Base-by-base conservation (phyloP, 2,797 vertebrate genomes). In the Danio choprae region DNA sequence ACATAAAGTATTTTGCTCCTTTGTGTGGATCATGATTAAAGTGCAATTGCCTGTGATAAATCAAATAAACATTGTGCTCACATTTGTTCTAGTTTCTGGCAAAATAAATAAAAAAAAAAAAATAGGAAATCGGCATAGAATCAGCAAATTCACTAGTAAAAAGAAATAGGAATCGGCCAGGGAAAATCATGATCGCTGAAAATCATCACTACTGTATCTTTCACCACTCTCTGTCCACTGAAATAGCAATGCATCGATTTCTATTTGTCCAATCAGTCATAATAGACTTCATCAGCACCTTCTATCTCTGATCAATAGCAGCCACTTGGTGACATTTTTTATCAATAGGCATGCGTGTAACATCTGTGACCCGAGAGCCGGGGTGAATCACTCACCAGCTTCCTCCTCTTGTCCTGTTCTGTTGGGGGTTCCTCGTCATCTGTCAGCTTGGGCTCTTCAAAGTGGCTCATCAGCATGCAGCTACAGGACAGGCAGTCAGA, bases 371-470 rank as follows among this genome's bases (percentile, higher is more conserved):
- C 75, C 50, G 62, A 43, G 20, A 15, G 6, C 16, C 36, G 11
- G 4, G 9, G 59, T 58, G 36, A 81, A 72, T 74, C 41, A 93
- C 92, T 92, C 88, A 98, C 98, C 83, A 95, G 88, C 88, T 96
- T 99, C 92, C 96, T 98, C 87, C 97, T 97, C 92, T 97, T 98
- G 91, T 99, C 98, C 90, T 99, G 98, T 84, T 99, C 97, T 70
- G 96, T 98, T 20, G 97, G 97, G 58, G 97, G 96, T 84, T 99
- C 97, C 83, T 97, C 95, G 81, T 97, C 96, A 59, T 98, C 98
- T 84, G 93, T 96, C 81, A 92, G 89, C 87, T 96, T 96, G 22
- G 94, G 93, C 82, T 99, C 97, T 89, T 98, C 97, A 89, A 94
- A 94, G 88, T 95, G 91, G 90, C 92, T 96, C 92, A 98, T 96